A percentile compares a stretch with the other conserved stretches of the same genome.
Conservation (phyloP, 2,113 vertebrate genomes). For the Ctenomys sociabilis region DNA sequence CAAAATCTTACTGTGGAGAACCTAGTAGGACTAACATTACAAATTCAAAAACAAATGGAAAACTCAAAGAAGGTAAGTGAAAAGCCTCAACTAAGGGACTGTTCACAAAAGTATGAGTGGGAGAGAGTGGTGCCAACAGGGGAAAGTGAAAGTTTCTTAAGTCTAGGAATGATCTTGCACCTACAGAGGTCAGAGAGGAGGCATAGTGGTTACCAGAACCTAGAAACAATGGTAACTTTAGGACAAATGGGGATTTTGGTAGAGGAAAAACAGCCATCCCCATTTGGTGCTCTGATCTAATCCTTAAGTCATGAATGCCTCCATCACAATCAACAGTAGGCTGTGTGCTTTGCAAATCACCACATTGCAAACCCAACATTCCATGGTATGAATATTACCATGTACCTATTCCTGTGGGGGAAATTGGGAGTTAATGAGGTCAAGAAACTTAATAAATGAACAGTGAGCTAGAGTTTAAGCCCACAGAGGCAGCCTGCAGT, state of each 20-base stretch:
- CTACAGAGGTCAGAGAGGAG: neutral
- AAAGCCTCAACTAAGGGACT: neutral
- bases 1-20: constrained; percentile 21
- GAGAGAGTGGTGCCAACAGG: neutral
- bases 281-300: too few species aligned
- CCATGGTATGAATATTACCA: neutral
- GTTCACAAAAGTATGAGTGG: neutral
- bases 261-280: neutral
- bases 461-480: neutral
- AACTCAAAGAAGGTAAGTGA: neutral
- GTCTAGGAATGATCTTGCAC: neutral
- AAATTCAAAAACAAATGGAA: constrained; percentile 30
- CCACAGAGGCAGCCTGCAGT: neutral
- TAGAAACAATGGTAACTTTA: neutral
- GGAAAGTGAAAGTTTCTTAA: neutral
- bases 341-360: too few species aligned
- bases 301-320: too few species aligned
- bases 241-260: neutral
- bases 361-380: too few species aligned
- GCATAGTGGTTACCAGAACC: neutral
- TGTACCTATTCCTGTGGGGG: neutral
- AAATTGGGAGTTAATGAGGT: neutral
- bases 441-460: constrained; percentile 17
- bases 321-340: too few species aligned
- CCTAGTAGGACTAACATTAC: neutral